These are phyloP conservation scores for Pluvialis apricaria DNA, from an alignment of 2,113 vertebrate species.

Conservation along the genomic window DNA sequence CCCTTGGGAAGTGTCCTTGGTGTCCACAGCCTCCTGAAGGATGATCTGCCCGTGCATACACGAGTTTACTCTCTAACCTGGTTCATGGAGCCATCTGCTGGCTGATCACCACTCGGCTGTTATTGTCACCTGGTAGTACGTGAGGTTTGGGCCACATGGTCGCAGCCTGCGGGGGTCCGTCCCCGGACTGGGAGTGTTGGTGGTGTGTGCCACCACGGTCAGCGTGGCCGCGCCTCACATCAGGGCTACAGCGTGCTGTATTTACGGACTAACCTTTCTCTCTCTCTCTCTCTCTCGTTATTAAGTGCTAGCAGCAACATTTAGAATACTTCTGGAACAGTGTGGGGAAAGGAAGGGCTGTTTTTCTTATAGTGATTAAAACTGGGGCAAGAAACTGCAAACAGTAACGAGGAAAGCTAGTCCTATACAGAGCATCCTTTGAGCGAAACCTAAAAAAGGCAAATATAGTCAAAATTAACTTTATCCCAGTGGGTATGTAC, in stretches of 20 bases:
- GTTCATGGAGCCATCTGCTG: not conserved
- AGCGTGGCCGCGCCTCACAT: rapidly evolving
- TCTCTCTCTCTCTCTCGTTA: rapidly evolving
- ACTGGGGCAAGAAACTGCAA: not conserved
- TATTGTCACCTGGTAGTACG: not conserved
- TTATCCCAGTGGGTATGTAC: not conserved
- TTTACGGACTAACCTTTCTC: not conserved
- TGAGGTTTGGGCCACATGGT: not conserved
- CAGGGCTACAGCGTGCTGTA: not conserved
- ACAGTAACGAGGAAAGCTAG: not conserved
- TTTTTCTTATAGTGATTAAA: not conserved
- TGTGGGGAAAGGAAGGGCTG: not conserved
- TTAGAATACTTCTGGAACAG: not conserved
- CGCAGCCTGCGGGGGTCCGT: not conserved
- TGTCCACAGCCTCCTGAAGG: not conserved
- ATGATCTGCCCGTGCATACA: not conserved
- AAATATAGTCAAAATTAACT: not conserved
- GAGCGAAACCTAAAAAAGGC: not conserved
- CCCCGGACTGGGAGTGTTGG: not conserved
- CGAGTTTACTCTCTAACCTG: not conserved
- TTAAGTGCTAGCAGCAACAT: not conserved
- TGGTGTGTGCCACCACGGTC: not conserved
- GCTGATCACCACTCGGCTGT: not conserved
- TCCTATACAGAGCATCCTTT: not conserved
- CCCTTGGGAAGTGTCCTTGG: not conserved